These are phyloP conservation scores for Phengaris alcon DNA, from an alignment of 2,888 invertebrate species.

Conservation along the genomic window DNA sequence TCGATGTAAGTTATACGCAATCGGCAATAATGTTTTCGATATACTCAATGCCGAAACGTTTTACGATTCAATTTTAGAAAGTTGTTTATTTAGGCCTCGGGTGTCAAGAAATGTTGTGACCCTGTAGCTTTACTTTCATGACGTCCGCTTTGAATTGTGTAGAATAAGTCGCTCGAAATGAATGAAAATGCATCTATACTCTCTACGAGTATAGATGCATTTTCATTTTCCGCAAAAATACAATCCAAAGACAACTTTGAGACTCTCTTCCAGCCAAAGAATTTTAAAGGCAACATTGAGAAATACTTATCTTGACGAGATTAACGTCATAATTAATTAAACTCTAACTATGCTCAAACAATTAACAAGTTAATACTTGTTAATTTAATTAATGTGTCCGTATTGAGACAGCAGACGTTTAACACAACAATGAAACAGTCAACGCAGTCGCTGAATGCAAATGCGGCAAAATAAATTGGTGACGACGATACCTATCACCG, in stretches of 20 bases:
- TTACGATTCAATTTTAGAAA: constrained; percentile 34
- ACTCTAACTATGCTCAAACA: constrained; percentile 1
- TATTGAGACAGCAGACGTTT: constrained; percentile 31
- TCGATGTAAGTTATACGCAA: constrained; percentile 27
- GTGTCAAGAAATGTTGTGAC: constrained; percentile 35
- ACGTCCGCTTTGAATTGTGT: constrained; percentile 31
- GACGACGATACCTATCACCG: constrained; percentile 73
- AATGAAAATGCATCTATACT: too few species aligned
- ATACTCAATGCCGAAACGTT: constrained; percentile 30
- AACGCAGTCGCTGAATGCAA: constrained; percentile 54
- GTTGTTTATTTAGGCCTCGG: constrained; percentile 37
- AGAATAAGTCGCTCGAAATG: constrained; percentile 14
- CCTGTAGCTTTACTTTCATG: constrained; percentile 33
- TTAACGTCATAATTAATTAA: constrained; percentile 7
- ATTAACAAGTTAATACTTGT: constrained; percentile 32
- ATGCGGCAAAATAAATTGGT: constrained; percentile 72
- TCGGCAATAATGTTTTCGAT: constrained; percentile 11
- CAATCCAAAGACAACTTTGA: too few species aligned
- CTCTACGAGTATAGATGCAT: too few species aligned
- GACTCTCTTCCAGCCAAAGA: not conserved
- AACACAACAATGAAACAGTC: constrained; percentile 34
- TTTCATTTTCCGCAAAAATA: too few species aligned
- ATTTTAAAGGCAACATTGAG: not conserved
- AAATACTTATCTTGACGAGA: not conserved
- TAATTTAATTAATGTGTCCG: constrained; percentile 32